A percentile compares a stretch with the other conserved stretches of the same genome.
phyloP scores from a whole-genome alignment of 2,113 vertebrate species.

The Callopanchax toddi region DNA sequence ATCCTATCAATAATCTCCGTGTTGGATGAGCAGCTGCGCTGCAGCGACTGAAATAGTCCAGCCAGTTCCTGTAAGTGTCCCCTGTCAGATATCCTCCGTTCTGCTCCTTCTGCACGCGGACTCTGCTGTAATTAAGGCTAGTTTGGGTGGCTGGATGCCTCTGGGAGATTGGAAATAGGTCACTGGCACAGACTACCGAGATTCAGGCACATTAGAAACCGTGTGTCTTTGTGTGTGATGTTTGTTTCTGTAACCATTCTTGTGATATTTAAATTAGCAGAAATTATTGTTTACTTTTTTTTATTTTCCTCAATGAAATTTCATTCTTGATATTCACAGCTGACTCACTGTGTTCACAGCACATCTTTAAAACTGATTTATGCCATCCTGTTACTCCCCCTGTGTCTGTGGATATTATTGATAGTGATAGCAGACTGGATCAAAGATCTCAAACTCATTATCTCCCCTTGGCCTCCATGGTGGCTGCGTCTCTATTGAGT shows the following conservation, averaged over 20 bases:
- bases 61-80: conserved; percentile 63
- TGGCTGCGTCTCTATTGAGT: conserved; percentile 40
- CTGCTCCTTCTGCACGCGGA: conserved; percentile 58
- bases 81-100: conserved; percentile 62
- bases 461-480: conserved; percentile 29
- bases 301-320: not conserved
- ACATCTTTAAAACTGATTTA: conserved; percentile 11
- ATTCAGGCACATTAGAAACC: conserved; percentile 35
- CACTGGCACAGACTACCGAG: conserved; percentile 73
- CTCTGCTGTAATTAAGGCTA: conserved; percentile 73
- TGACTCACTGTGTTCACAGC: not conserved
- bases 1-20: conserved; percentile 66
- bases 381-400: not conserved
- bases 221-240: conserved; percentile 34
- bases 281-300: not conserved
- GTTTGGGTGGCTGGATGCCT: conserved; percentile 70
- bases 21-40: conserved; percentile 66
- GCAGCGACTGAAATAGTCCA: conserved; percentile 70
- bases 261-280: not conserved
- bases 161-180: conserved; percentile 74
- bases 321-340: not conserved
- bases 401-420: conserved; percentile 36
- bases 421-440: conserved; percentile 36
- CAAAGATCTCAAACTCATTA: conserved; percentile 49
- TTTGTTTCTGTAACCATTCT: too few species aligned